Base-by-base conservation (phyloP, 2,113 vertebrate genomes). In the Buteo buteo region DNA sequence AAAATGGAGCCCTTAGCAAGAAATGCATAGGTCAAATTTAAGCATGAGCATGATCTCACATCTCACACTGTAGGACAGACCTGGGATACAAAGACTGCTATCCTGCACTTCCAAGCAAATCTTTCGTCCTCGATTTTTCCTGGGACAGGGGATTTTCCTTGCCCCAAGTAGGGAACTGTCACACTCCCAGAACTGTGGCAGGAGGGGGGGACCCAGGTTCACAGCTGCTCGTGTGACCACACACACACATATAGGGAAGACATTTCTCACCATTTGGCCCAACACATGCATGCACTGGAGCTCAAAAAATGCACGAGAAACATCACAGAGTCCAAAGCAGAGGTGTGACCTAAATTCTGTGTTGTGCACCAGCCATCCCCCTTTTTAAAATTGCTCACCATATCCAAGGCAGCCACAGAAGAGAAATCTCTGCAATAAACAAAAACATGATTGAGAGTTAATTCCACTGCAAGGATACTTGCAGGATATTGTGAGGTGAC, bases 201-300 rank as follows among this genome's bases (percentile, higher is more conserved):
- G 40, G 34, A 86, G 29, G 6, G 12, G 7, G 5, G 44, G 6
- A 62, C 32, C 17, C 9, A 42, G 40, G 21, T 36, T 70, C 49
- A 49, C 20, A 83, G 45, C 7, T 78, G 24, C 28, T 85, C 0
- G 0, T 18, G 15, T 36, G 36, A 57, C 22, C 15, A 5, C 40
- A 5, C 31, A 7, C 4, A 36, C 24, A 24, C 13, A 34, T 8
- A 5, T 0, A 32, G 16, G 13, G 21, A 65, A 21, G 25, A 22
- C 5, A 16, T 5, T 11, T 83, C 20, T 49, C 38, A 59, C 19
- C 13, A 16, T 71, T 86, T 78, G 36, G 16, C 45, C 54, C 64
- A 34, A 66, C 7, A 9, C 4, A 6, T 1, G 4, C 1, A 0
- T 50, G 17, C 1, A 1, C 0, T 49, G 2, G 34, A 21, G 22